Conservation (phyloP, 2,113 vertebrate genomes). For the Neotoma lepida region DNA sequence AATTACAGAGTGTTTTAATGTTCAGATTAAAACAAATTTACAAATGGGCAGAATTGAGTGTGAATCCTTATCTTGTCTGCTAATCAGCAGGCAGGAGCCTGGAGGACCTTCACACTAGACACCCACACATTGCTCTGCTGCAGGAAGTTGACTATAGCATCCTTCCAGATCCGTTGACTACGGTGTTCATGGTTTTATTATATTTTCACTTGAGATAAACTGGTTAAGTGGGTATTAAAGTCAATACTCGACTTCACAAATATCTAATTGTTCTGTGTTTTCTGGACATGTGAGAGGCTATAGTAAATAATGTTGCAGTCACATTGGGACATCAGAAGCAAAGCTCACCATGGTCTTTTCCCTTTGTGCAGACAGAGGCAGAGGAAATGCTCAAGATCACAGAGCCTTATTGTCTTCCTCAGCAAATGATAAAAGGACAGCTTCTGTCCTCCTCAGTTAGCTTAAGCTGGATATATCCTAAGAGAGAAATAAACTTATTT, state of each 20-base stretch:
- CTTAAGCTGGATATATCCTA: not conserved
- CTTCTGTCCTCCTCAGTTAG: not conserved
- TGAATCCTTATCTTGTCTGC: not conserved
- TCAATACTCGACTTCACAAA: not conserved
- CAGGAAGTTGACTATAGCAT: not conserved
- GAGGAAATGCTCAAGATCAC: not conserved
- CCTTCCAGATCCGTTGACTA: not conserved
- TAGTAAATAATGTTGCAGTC: not conserved
- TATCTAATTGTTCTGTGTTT: not conserved
- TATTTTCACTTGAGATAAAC: not conserved
- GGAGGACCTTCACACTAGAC: not conserved
- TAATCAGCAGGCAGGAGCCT: not conserved
- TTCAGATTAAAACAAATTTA: not conserved
- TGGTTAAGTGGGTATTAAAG: not conserved
- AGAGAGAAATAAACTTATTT: not conserved
- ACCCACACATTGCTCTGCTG: not conserved
- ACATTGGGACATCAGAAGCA: not conserved
- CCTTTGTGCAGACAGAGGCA: not conserved
- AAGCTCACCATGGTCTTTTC: not conserved
- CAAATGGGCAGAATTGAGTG: not conserved
- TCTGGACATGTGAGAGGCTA: not conserved
- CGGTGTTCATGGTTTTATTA: not conserved
- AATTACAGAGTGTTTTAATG: not conserved
- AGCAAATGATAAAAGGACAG: not conserved
- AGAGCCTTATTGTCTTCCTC: not conserved